These are phyloP conservation scores for Plusia festucae DNA, from an alignment of 2,888 invertebrate species.

Conservation along the genomic window DNA sequence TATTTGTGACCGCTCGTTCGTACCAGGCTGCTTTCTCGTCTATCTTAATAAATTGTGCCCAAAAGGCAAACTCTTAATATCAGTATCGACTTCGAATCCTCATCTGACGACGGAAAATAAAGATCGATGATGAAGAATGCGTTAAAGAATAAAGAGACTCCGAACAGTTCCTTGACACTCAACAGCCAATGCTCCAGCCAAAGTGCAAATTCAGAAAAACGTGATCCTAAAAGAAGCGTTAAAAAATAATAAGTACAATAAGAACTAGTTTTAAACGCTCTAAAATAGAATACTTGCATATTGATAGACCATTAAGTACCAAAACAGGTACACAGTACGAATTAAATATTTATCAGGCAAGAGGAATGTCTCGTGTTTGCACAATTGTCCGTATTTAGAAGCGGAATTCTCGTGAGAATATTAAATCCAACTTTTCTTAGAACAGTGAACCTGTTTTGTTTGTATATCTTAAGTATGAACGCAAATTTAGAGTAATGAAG, in stretches of 20 bases:
- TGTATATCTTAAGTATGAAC: neutral
- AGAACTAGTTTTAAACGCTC: slow-evolving; percentile 16
- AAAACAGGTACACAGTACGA: slow-evolving; percentile 43
- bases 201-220: neutral
- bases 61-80: too few relatives aligned
- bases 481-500: slow-evolving; percentile 1
- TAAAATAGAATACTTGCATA: slow-evolving; percentile 50
- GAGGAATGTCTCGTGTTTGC: slow-evolving; percentile 54
- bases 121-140: too few relatives aligned
- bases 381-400: slow-evolving; percentile 52
- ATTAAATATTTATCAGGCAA: slow-evolving; percentile 57
- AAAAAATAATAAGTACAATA: slow-evolving; percentile 3
- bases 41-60: too few relatives aligned
- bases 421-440: slow-evolving; percentile 47
- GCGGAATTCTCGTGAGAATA: slow-evolving; percentile 52
- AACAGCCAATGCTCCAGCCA: neutral
- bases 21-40: too few relatives aligned
- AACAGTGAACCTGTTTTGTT: slow-evolving; percentile 36
- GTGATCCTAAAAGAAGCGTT: neutral
- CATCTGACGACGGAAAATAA: too few relatives aligned
- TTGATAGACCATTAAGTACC: slow-evolving; percentile 48
- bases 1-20: too few relatives aligned
- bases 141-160: neutral
- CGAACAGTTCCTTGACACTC: neutral
- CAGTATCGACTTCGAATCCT: too few relatives aligned